phyloP scores from a whole-genome alignment of 2,113 vertebrate species.

The Nothocercus nigrocapillus region DNA sequence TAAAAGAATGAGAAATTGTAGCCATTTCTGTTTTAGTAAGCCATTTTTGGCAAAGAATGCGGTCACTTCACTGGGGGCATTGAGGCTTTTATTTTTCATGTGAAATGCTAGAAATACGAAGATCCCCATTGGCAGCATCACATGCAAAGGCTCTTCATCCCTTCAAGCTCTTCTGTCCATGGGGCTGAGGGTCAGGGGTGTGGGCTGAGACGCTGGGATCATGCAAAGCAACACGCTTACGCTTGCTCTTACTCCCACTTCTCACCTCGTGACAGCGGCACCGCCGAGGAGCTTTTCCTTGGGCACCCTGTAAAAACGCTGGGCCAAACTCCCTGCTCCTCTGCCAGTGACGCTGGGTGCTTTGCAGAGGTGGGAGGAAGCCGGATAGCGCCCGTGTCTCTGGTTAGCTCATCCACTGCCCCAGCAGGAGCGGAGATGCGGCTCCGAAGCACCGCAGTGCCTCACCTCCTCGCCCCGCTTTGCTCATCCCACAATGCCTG shows the following conservation, averaged over 20 bases:
- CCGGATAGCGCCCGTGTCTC: not conserved
- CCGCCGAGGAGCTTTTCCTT: not conserved
- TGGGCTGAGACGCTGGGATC: not conserved
- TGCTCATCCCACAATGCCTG: too few relatives aligned
- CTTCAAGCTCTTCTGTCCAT: not conserved
- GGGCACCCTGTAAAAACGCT: not conserved
- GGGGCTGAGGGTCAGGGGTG: not conserved
- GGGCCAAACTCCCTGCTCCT: not conserved
- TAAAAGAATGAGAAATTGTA: not conserved
- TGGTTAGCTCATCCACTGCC: not conserved
- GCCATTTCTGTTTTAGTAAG: not conserved
- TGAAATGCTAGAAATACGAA: not conserved
- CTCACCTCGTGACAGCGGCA: not conserved
- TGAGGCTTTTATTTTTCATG: not conserved
- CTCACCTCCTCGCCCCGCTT: fast-evolving
- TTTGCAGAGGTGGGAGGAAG: not conserved
- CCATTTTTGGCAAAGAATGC: not conserved
- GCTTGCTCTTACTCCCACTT: not conserved
- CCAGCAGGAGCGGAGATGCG: not conserved
- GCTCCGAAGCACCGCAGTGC: not conserved
- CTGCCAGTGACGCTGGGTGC: not conserved
- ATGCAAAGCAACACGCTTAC: not conserved
- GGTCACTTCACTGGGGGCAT: not conserved
- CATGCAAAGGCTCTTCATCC: not conserved
- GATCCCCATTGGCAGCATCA: too few relatives aligned